Evolutionary conservation across 2,888 invertebrate genomes (phyloP).

Genomic region (Zaprionus bogoriensis): DNA sequence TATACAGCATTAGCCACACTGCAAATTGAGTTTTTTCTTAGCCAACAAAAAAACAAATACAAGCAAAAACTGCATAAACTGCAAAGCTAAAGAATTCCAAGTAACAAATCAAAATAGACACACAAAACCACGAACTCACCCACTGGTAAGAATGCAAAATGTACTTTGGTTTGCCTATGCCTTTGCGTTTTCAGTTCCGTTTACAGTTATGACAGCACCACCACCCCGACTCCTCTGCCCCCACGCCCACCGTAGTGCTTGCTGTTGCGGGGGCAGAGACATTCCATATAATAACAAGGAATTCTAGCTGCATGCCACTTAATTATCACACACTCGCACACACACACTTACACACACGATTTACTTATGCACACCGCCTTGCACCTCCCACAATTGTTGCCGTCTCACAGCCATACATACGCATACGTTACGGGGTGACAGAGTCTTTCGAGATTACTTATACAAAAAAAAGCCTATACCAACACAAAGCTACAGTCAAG

Average conservation of each 20-base stretch:
- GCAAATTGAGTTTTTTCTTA: constrained; percentile 68
- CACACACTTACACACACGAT: constrained; percentile 36
- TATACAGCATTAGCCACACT: constrained; percentile 53
- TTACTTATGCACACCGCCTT: constrained; percentile 32
- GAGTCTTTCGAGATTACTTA: too few species aligned
- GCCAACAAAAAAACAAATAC: too few species aligned
- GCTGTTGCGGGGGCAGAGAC: constrained; percentile 1
- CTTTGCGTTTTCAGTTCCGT: constrained; percentile 20
- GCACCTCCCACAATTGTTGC: neutral
- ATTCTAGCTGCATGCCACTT: constrained; percentile 49
- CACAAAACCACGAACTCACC: constrained; percentile 39
- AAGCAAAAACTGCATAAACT: constrained; percentile 17
- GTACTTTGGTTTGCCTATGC: constrained; percentile 52
- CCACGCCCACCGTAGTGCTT: neutral
- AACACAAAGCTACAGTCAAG: too few species aligned
- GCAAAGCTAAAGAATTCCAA: constrained; percentile 31
- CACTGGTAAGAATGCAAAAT: constrained; percentile 74
- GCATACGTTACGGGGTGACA: too few species aligned
- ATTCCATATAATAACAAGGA: neutral
- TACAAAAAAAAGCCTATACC: too few species aligned
- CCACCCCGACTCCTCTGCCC: neutral
- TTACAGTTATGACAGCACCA: neutral
- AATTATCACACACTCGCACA: constrained; percentile 36
- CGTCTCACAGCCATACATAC: constrained; percentile 17
- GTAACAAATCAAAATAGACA: constrained; percentile 10